Conservation (phyloP, 2,113 vertebrate species). For the Donacobius atricapilla region DNA sequence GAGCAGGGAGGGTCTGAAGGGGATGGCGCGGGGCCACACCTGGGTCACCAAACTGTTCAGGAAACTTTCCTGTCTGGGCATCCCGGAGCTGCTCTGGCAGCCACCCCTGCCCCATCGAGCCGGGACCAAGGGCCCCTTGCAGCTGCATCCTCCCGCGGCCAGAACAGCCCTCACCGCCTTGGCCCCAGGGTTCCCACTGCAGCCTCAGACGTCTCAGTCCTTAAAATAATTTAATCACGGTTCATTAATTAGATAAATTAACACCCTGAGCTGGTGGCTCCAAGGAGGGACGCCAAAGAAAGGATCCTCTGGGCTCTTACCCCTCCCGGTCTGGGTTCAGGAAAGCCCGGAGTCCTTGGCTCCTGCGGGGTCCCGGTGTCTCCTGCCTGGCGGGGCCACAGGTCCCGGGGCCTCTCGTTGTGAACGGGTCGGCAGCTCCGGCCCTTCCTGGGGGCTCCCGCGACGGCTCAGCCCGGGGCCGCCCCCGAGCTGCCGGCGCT, state of each 20-base stretch:
- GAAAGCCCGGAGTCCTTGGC: background rate
- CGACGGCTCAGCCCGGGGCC: background rate
- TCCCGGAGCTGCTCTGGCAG: background rate
- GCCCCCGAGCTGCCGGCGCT: background rate
- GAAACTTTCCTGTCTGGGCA: too few species aligned
- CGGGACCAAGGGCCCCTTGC: accelerated
- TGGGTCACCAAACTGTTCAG: background rate
- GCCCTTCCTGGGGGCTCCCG: background rate
- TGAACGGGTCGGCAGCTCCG: background rate
- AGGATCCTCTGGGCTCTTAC: background rate
- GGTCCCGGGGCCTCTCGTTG: background rate
- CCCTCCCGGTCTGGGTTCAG: background rate
- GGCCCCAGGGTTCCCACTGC: background rate
- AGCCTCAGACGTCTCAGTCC: background rate
- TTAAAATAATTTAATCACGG: background rate
- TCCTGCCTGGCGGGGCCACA: background rate
- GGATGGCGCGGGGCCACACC: background rate
- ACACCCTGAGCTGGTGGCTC: too few species aligned
- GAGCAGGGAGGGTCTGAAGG: background rate
- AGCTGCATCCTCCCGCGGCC: background rate
- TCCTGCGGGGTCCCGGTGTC: background rate
- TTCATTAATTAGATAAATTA: background rate
- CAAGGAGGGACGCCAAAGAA: too few species aligned
- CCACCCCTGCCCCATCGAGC: background rate
- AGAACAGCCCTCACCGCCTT: too few species aligned